Percentiles rank a stretch among this genome's conserved stretches.
Evolutionary conservation across 2,797 vertebrate genomes (phyloP).

Genomic region (Alauda arvensis): DNA sequence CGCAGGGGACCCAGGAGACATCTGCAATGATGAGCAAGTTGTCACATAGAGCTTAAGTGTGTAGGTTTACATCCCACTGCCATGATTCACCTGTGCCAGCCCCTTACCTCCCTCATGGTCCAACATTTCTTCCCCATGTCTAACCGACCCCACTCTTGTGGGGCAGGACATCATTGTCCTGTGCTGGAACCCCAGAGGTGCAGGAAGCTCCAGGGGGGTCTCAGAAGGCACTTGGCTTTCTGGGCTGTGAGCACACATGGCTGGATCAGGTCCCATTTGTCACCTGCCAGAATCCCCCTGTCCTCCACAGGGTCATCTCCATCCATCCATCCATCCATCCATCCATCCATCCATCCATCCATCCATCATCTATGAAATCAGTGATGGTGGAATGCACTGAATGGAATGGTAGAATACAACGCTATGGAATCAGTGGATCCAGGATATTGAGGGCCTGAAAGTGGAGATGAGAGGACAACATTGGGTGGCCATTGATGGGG

Average conservation of each 20-base stretch:
- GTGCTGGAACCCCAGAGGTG: background rate
- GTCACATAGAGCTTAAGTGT: background rate
- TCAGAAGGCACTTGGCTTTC: background rate
- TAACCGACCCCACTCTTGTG: background rate
- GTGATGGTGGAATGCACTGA: no score
- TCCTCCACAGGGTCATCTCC: background rate
- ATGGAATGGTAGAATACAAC: background rate
- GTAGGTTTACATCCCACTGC: background rate
- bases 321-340: background rate
- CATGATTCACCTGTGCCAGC: background rate
- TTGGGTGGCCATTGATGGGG: background rate
- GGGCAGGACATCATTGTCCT: background rate
- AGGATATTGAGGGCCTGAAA: background rate
- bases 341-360: background rate
- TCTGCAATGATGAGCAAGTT: background rate
- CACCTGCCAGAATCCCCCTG: background rate
- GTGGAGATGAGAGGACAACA: background rate
- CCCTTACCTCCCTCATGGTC: background rate
- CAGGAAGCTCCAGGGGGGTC: background rate
- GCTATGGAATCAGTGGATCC: background rate
- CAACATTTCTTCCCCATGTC: background rate
- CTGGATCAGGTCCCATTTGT: background rate
- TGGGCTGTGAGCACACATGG: background rate
- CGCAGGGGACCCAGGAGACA: accelerated
- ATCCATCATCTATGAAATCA: no score